A percentile compares a stretch with the other conserved stretches of the same genome.
phyloP scores from a whole-genome alignment of 2,888 invertebrate species.

The Azorinus chamasolen region DNA sequence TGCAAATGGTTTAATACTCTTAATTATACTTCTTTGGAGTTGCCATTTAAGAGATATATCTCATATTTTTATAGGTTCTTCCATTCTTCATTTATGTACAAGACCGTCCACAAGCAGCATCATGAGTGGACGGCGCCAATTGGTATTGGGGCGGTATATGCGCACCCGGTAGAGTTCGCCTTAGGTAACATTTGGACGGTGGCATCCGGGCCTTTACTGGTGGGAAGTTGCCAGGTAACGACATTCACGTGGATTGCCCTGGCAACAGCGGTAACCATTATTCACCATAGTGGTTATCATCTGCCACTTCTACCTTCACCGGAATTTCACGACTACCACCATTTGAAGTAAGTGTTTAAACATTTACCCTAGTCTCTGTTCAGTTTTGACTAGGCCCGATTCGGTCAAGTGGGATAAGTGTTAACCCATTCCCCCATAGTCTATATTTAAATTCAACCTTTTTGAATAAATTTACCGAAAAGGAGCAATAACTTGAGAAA shows the following conservation, averaged over 20 bases:
- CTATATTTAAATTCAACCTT: too few relatives aligned
- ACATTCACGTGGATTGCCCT: slow-evolving; percentile 91
- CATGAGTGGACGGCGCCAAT: slow-evolving; percentile 96
- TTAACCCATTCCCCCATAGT: too few relatives aligned
- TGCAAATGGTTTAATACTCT: too few relatives aligned
- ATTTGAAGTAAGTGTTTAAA: slow-evolving; percentile 89
- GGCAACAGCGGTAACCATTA: slow-evolving; percentile 92
- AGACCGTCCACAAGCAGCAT: slow-evolving; percentile 93
- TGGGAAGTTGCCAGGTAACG: slow-evolving; percentile 89
- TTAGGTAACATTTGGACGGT: slow-evolving; percentile 93
- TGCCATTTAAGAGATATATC: too few relatives aligned
- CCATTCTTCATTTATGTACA: slow-evolving; percentile 92
- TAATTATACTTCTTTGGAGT: too few relatives aligned
- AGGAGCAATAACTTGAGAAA: too few relatives aligned
- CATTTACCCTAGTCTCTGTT: too few relatives aligned
- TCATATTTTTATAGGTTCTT: slow-evolving; percentile 89
- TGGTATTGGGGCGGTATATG: slow-evolving; percentile 92
- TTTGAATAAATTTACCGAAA: too few relatives aligned
- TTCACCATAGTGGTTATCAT: slow-evolving; percentile 95
- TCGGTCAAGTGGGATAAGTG: too few relatives aligned
- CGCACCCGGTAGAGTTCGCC: slow-evolving; percentile 92
- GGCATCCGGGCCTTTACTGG: slow-evolving; percentile 88
- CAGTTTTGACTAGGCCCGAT: too few relatives aligned
- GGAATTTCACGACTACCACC: slow-evolving; percentile 95
- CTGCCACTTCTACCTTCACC: slow-evolving; percentile 94